A percentile compares a stretch with the other conserved stretches of the same genome.
Evolutionary conservation across 2,797 vertebrate genomes (phyloP).

Genomic region (Urophycis tenuis): DNA sequence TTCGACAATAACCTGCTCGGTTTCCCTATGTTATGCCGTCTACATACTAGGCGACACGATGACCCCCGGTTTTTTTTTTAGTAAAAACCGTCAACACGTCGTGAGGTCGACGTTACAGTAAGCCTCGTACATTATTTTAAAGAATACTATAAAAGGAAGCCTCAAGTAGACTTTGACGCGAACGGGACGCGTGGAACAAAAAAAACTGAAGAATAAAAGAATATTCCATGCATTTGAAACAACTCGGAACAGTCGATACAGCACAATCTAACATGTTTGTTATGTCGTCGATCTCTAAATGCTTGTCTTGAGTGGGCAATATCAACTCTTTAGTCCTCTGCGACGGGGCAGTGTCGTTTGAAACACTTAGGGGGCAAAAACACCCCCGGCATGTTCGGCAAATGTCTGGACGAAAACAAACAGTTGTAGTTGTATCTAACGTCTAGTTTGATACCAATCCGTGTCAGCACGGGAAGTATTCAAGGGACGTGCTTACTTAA

Average conservation of each 20-base stretch:
- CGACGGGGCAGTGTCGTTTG: constrained; percentile 35
- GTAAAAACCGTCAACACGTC: no score
- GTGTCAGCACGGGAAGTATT: constrained; percentile 23
- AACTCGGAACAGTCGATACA: not conserved
- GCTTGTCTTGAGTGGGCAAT: constrained; percentile 39
- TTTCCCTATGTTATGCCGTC: no score
- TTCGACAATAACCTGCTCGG: no score
- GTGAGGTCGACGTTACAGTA: no score
- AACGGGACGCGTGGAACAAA: no score
- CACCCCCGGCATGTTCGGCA: constrained; percentile 21
- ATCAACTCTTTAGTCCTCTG: constrained; percentile 48
- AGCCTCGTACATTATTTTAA: no score
- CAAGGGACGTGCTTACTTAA: constrained; percentile 45
- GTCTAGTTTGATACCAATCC: not conserved
- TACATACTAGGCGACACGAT: no score
- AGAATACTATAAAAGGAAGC: no score
- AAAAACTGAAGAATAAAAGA: not conserved
- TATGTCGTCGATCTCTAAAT: constrained; percentile 36
- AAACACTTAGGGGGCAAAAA: constrained; percentile 45
- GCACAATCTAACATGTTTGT: not conserved
- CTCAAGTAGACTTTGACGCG: no score
- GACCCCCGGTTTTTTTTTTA: no score
- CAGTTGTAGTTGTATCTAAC: constrained; percentile 2
- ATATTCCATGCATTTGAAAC: not conserved
- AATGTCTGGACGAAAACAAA: constrained; percentile 8